Evolutionary conservation across 2,113 vertebrate genomes (phyloP).

Genomic region (Bufo bufo): DNA sequence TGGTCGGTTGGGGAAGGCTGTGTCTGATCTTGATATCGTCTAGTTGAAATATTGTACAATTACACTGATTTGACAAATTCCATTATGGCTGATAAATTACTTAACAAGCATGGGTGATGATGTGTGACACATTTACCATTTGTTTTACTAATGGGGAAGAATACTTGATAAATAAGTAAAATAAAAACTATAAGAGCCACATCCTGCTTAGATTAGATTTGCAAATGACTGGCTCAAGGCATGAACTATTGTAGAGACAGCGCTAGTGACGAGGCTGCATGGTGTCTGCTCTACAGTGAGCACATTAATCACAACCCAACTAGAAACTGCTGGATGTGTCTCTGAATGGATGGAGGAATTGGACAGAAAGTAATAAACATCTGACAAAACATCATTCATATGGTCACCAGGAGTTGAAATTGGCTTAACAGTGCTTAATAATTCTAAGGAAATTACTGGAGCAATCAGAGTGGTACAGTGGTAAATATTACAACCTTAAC

Average conservation of each 20-base stretch:
- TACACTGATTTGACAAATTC: conserved; percentile 98
- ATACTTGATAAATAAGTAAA: conserved; percentile 74
- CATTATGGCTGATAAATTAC: conserved; percentile 99
- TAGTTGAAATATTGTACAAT: conserved; percentile 97
- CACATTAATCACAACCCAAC: conserved; percentile 88
- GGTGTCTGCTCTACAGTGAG: conserved; percentile 80
- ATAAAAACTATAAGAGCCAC: conserved; percentile 69
- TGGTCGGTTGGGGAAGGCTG: conserved; percentile 76
- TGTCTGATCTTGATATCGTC: conserved; percentile 79
- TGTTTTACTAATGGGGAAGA: conserved; percentile 87
- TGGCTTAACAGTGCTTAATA: not conserved
- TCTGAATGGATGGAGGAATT: conserved; percentile 73
- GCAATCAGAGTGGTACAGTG: no score
- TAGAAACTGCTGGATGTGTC: conserved; percentile 87
- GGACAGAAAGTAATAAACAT: not conserved
- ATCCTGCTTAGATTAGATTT: conserved; percentile 88
- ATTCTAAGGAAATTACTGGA: no score
- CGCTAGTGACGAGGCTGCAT: conserved; percentile 78
- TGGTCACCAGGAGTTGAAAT: not conserved
- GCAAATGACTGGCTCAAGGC: conserved; percentile 86
- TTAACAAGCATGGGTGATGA: conserved; percentile 95
- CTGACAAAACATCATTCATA: not conserved
- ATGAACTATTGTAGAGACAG: conserved; percentile 86
- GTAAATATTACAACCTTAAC: no score
- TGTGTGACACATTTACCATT: conserved; percentile 88